Conservation (phyloP, 1,140 invertebrate genomes). For the Caenorhabditis latens region DNA sequence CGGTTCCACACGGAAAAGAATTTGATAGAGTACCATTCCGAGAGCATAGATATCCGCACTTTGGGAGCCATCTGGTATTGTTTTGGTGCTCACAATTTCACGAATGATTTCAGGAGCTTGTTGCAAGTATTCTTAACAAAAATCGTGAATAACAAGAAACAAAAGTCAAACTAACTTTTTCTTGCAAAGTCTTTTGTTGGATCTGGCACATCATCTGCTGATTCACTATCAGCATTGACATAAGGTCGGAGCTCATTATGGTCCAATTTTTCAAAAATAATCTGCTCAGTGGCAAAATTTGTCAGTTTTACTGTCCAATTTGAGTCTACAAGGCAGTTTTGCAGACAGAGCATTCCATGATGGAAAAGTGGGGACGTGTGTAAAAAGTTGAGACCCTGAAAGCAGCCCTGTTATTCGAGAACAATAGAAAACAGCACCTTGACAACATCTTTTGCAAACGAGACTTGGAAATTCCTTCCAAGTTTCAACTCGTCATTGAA, state of each 20-base stretch:
- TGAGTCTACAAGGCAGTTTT: constrained; percentile 77
- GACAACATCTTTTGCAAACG: constrained; percentile 77
- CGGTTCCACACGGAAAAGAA: constrained; percentile 76
- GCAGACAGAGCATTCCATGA: constrained; percentile 76
- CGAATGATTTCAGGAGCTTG: constrained; percentile 77
- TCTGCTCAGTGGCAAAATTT: constrained; percentile 75
- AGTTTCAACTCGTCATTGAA: constrained; percentile 77
- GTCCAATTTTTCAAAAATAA: constrained; percentile 74
- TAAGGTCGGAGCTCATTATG: constrained; percentile 55
- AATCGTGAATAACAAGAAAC: neutral
- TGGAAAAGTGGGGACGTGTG: constrained; percentile 72
- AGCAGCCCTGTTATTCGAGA: constrained; percentile 4
- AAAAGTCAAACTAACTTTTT: neutral
- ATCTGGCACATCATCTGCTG: constrained; percentile 46
- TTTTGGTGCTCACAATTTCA: constrained; percentile 74
- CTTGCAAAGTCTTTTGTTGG: constrained; percentile 32
- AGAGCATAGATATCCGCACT: constrained; percentile 73
- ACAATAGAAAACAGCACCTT: constrained; percentile 70
- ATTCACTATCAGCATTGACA: constrained; percentile 49
- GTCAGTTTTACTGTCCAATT: constrained; percentile 78
- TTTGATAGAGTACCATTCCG: constrained; percentile 76
- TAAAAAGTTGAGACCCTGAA: constrained; percentile 74
- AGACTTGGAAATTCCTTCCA: constrained; percentile 77
- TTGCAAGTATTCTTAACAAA: constrained; percentile 73
- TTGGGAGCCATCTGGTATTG: constrained; percentile 72